Base-by-base conservation (phyloP, 2,797 vertebrate genomes). In the Apogon talboti region DNA sequence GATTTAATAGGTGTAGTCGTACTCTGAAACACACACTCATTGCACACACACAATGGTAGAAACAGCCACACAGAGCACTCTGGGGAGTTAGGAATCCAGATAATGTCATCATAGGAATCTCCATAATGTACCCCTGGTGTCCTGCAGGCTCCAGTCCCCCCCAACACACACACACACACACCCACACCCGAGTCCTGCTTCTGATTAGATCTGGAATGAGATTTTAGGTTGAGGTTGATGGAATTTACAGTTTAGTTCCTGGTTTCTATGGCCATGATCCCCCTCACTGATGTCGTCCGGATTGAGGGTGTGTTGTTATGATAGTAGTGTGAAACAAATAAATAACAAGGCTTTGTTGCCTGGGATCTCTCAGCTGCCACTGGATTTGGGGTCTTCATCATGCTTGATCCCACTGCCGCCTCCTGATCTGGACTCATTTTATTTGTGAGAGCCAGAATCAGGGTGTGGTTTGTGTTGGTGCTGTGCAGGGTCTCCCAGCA, bases 21-120 rank as follows among this genome's bases (percentile, higher is more conserved):
- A 58, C 71, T 56, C 59, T 37, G 56, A 78, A 56, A 73, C 75
- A 75, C 79, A 78, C 53, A 69, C 64, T 77, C 76, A 68, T 24
- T 11, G 24, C 48, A 33, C 33, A 70, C 46, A 66, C 70, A 59
- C 55, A 46, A 55, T 14, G 9, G 2, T 45, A 58, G 41, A 69
- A 41, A 71, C 13, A 71, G n/a, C n/a, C 64, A 74, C 78, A 74
- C 51, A 53, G 60, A 40, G 61, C 66, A 72, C 78, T 77, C 83
- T 68, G 72, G 86, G 88, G 87, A 87, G 83, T 89, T 76, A 87
- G 84, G 84, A 91, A 89, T 90, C 79, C 81, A 81, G 87, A 87
- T 91, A 86, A 92, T 91, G 89, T 90, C 89, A 90, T 90, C 83
- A 89, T 74, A 81, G 87, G 88, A 89, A 90, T 92, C 84, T 92